Evolutionary conservation across 1,140 invertebrate species (phyloP), one percentile per base, ranked within the genome.

Genomic region (Melitaea cinxia): DNA sequence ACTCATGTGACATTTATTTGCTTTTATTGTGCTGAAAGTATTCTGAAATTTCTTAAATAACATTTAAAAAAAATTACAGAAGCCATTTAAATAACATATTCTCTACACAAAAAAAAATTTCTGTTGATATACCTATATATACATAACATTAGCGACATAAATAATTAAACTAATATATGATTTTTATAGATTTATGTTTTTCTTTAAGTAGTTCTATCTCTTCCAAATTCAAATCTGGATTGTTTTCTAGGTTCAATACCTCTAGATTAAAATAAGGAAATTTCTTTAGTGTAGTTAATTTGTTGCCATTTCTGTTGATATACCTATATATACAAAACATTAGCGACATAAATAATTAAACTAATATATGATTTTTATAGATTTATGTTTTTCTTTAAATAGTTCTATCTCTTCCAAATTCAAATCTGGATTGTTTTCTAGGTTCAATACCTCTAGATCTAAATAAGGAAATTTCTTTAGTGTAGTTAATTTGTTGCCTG

Each of bases 401-500:
- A 57, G 33, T 59, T 77, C 62, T 23, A 87, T 33, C 58, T 90
- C 82, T 54, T 73, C 68, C 50, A 56, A 21, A 39, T 58, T 49
- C 61, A 90, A 69, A 19, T 69, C 50, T 3, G 2, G 0, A 71
- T 88, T 90, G 17, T 75, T 77, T 72, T 70, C 55, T 62, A 88
- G 50, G 61, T 81, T 72, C 21, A 90, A 66, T 45, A 75, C 75
- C 52, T 82, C 70, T 55, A 90, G 67, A 15, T 80, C 17, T 50
- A 90, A 66, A 49, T 5, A 17, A 5, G 88, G 85, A 63, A 90
- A 90, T 35, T 70, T 72, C 62, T 74, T 73, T 17, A 90, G 68
- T 33, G 84, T 79, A 14, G 69, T 80, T 47, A 90, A 57, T 39
- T 82, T 72, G 58, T 90, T 90, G 30, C 82, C 83, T 54, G 73